Percentiles rank a stretch among this genome's conserved stretches.
These are phyloP conservation scores for Pachycephala philippinensis DNA, from an alignment of 2,113 vertebrate species.

Conservation along the genomic window DNA sequence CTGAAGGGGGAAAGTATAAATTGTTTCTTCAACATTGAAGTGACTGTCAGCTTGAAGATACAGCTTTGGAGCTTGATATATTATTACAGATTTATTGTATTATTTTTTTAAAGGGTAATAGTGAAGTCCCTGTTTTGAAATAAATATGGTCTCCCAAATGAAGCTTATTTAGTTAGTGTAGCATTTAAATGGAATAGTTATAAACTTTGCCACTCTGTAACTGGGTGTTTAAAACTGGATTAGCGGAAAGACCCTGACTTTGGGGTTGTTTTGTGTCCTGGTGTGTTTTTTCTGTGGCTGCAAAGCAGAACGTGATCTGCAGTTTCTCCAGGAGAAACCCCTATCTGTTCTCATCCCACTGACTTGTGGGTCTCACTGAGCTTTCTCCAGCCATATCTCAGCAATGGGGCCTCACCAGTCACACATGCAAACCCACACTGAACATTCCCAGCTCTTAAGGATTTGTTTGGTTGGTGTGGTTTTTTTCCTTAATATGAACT, in stretches of 20 bases:
- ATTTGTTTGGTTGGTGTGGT: fast-evolving
- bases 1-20: background rate
- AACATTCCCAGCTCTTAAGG: background rate
- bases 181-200: background rate
- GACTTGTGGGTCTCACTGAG: background rate
- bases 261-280: background rate
- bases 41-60: background rate
- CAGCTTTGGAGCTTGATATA: background rate
- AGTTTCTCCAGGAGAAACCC: background rate
- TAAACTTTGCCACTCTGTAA: background rate
- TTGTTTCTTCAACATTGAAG: background rate
- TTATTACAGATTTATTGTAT: background rate
- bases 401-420: fast-evolving
- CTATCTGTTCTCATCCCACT: fast-evolving
- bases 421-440: background rate
- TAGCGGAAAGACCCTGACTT: background rate
- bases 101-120: background rate
- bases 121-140: background rate
- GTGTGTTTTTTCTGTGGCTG: background rate
- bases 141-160: background rate
- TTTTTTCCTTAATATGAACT: background rate
- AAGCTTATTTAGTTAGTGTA: background rate
- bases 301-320: background rate
- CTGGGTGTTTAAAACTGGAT: background rate
- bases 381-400: background rate